Conservation (phyloP, 2,888 invertebrate species). For the Phyto melanocephala region DNA sequence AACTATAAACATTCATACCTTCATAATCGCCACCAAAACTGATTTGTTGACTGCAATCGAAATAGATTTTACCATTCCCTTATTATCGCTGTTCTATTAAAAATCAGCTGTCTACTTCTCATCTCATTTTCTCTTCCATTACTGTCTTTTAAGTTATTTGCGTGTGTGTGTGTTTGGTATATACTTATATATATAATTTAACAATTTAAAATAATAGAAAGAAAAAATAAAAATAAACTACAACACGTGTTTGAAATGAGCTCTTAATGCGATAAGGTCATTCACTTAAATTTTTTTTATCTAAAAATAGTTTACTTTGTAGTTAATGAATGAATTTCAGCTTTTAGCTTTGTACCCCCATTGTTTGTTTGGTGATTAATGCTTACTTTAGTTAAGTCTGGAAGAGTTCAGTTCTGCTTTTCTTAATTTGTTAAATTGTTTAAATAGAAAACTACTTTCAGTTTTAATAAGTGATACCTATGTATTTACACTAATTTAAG, state of each 20-base stretch:
- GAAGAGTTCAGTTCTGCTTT: no score
- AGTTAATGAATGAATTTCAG: neutral
- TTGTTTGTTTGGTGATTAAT: neutral
- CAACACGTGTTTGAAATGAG: conserved; percentile 16
- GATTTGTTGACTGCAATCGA: no score
- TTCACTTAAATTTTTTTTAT: neutral
- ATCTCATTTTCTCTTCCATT: neutral
- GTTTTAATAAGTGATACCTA: neutral
- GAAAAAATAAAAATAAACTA: neutral
- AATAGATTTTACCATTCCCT: no score
- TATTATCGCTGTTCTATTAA: neutral
- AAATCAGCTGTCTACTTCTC: neutral
- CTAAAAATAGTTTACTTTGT: neutral
- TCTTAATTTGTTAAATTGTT: no score
- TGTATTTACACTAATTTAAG: no score
- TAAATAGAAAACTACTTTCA: neutral
- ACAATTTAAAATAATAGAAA: neutral
- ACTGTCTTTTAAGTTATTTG: neutral
- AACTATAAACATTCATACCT: no score
- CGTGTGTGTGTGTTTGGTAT: neutral
- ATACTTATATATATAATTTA: neutral
- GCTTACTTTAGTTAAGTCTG: no score
- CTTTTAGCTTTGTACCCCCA: neutral
- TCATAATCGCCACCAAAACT: no score
- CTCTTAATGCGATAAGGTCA: conserved; percentile 13